Conservation (phyloP, 2,113 vertebrate species). For the Hyperopisus bebe region DNA sequence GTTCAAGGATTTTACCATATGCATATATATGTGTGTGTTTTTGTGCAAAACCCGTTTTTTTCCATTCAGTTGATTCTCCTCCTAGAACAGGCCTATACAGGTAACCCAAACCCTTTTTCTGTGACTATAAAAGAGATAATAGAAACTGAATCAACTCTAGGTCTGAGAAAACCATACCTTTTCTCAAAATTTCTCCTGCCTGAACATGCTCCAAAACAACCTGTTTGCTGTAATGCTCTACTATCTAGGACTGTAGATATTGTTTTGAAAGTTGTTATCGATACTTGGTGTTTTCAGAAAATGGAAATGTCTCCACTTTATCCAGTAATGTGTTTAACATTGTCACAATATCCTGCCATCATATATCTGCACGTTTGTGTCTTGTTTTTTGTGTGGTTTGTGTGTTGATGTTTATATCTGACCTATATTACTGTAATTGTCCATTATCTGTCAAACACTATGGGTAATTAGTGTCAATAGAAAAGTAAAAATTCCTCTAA, state of each 20-base stretch:
- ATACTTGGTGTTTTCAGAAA: not conserved
- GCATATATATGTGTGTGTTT: not conserved
- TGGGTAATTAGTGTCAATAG: not conserved
- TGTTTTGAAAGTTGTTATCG: not conserved
- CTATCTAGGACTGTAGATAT: not conserved
- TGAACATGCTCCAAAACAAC: conserved; percentile 17
- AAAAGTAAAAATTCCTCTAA: not conserved
- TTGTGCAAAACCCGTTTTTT: not conserved
- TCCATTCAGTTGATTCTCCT: not conserved
- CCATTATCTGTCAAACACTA: not conserved
- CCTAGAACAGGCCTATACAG: conserved; percentile 7
- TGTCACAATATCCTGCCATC: not conserved
- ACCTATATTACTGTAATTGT: not conserved
- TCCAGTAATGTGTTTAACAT: not conserved
- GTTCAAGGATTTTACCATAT: not conserved
- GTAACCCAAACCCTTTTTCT: not conserved
- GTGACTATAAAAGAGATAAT: conserved; percentile 1
- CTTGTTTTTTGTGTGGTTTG: not conserved
- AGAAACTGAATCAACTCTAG: not conserved
- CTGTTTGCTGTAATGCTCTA: not conserved
- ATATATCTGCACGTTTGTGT: not conserved
- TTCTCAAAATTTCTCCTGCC: conserved; percentile 2
- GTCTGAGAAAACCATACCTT: not conserved
- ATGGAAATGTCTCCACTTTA: not conserved
- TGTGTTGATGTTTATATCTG: not conserved